Evolutionary conservation across 2,113 vertebrate species (phyloP), one percentile per base, ranked within the genome.

Genomic region (Thunnus maccoyii): DNA sequence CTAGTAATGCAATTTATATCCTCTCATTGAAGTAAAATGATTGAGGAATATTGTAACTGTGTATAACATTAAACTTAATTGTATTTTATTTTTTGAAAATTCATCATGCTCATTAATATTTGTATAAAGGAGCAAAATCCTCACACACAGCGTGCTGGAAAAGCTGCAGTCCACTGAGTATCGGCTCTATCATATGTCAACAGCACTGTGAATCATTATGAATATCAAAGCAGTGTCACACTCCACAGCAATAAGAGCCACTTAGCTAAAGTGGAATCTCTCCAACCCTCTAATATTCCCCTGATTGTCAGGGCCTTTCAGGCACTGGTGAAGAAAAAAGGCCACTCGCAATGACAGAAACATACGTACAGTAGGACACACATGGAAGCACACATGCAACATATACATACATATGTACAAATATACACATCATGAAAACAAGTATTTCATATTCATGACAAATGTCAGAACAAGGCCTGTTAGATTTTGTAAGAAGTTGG

Each of bases 191-290:
- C 68, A 71, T 86, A 81, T 91, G 88, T 90, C 85, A 86, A 85
- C 79, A 84, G 84, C 75, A 3, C 27, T 58, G 86, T 77, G 72
- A 80, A 78, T 91, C 76, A 84, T 86, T 84, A 78, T 81, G 55
- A 86, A 79, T 84, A 89, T 88, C 64, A 70, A 85, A 89, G 72
- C 72, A 32, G 62, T 86, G 82, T 88, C 83, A 85, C 78, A 88
- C 84, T 83, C 81, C 32, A 82, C 77, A 70, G 75, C 82, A 86
- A 89, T 75, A 76, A 89, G 78, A 88, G 87, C 77, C 89, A 90
- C 91, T 92, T 89, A 90, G 76, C 41, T 64, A 80, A 84, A 93
- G 86, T 89, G 85, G 77, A 83, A 75, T 85, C 84, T 89, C 84
- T 84, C 76, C 81, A 80, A 78, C 61, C 81, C 75, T 85, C 78